phyloP scores from a whole-genome alignment of 2,888 invertebrate genomes.

The Podotricha telesiphe region DNA sequence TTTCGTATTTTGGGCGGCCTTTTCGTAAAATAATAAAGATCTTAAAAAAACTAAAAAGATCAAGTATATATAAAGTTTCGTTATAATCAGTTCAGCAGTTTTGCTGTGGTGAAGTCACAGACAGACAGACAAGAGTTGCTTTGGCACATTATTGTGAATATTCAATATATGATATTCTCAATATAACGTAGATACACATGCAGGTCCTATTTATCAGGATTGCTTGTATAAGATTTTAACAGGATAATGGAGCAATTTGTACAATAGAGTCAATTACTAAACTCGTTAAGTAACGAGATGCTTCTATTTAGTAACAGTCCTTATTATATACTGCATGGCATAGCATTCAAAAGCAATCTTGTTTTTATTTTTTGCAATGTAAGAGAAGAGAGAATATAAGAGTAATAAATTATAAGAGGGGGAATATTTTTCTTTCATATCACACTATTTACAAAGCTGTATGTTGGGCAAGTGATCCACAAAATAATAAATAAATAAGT shows the following conservation, averaged over 20 bases:
- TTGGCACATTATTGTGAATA: too few species aligned
- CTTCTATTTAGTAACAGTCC: too few species aligned
- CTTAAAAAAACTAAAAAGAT: too few species aligned
- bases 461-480: not conserved
- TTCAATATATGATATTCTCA: not conserved
- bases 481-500: not conserved
- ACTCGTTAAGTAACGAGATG: slow-evolving; percentile 10
- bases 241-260: slow-evolving; percentile 1
- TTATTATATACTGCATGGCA: not conserved
- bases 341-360: not conserved
- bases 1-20: too few species aligned
- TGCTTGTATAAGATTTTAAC: slow-evolving; percentile 1
- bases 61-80: too few species aligned
- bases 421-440: not conserved
- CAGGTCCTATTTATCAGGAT: not conserved
- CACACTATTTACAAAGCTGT: not conserved
- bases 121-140: too few species aligned
- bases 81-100: too few species aligned
- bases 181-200: not conserved
- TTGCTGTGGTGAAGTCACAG: too few species aligned
- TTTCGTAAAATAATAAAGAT: too few species aligned
- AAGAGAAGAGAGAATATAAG: too few species aligned
- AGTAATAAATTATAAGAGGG: too few species aligned
- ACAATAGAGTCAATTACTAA: slow-evolving; percentile 15
- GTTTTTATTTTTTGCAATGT: too few species aligned